These are phyloP conservation scores for Montipora efflorescens DNA, from an alignment of 64 coral and sea anemone species.

Conservation along the genomic window DNA sequence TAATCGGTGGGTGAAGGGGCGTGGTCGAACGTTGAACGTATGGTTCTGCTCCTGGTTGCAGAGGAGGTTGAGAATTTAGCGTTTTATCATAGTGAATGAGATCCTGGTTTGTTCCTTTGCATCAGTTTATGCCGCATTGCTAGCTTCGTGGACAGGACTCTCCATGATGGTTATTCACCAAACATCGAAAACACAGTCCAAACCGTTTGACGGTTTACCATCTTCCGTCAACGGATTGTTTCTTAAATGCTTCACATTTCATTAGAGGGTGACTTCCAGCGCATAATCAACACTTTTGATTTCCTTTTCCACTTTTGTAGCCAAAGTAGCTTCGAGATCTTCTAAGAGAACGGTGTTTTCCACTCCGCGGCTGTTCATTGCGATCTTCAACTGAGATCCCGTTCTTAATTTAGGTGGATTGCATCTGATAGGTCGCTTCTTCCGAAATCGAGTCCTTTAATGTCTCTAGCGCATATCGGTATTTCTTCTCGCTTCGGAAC, in stretches of 20 bases:
- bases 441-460: constrained; percentile 61
- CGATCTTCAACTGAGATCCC: too few species aligned
- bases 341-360: too few species aligned
- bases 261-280: neutral
- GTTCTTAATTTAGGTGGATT: constrained; percentile 52
- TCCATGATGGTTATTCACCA: constrained; percentile 43
- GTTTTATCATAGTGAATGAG: too few species aligned
- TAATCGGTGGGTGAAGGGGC: too few species aligned
- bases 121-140: neutral
- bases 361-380: neutral
- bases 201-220: constrained; percentile 66
- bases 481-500: constrained; percentile 49
- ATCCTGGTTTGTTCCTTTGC: too few species aligned
- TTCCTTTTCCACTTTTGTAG: neutral
- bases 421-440: constrained; percentile 56
- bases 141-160: constrained; percentile 24
- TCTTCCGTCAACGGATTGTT: constrained; percentile 1
- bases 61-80: too few species aligned
- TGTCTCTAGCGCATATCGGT: constrained; percentile 29
- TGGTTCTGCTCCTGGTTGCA: too few species aligned
- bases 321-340: neutral
- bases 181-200: constrained; percentile 68
- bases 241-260: constrained; percentile 50
- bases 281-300: neutral
- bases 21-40: too few species aligned